Conservation (phyloP, 1,140 invertebrate genomes). For the Bombus consobrinus region DNA sequence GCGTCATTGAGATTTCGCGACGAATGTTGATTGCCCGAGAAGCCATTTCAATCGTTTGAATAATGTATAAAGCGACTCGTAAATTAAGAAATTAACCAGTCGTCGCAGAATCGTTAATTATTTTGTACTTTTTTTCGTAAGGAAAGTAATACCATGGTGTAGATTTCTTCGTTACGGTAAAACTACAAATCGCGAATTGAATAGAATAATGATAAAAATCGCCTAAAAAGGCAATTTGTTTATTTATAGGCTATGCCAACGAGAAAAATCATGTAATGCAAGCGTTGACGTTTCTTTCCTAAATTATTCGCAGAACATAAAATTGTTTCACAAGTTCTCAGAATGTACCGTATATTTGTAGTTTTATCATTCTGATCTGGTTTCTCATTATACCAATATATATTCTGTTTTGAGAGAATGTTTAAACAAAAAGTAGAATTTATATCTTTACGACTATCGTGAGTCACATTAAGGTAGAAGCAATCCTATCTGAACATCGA, state of each 20-base stretch:
- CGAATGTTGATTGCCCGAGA: background rate
- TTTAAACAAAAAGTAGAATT: background rate
- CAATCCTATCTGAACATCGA: background rate
- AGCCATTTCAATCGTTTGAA: background rate
- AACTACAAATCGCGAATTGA: background rate
- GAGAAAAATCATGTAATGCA: background rate
- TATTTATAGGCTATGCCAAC: background rate
- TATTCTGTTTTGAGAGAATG: background rate
- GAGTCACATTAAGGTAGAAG: background rate
- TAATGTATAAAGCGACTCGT: background rate
- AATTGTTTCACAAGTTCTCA: background rate
- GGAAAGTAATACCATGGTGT: background rate
- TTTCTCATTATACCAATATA: background rate
- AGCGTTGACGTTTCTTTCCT: no score
- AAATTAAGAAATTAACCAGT: conserved; percentile 11
- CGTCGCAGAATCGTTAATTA: background rate
- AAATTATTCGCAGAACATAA: background rate
- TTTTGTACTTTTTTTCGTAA: background rate
- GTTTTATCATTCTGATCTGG: background rate
- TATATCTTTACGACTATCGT: background rate
- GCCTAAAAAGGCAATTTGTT: background rate
- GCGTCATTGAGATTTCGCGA: background rate
- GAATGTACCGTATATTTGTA: background rate
- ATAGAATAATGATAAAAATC: background rate
- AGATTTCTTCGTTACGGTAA: background rate